Conservation (phyloP, 2,113 vertebrate species). For the Patagioenas fasciata region DNA sequence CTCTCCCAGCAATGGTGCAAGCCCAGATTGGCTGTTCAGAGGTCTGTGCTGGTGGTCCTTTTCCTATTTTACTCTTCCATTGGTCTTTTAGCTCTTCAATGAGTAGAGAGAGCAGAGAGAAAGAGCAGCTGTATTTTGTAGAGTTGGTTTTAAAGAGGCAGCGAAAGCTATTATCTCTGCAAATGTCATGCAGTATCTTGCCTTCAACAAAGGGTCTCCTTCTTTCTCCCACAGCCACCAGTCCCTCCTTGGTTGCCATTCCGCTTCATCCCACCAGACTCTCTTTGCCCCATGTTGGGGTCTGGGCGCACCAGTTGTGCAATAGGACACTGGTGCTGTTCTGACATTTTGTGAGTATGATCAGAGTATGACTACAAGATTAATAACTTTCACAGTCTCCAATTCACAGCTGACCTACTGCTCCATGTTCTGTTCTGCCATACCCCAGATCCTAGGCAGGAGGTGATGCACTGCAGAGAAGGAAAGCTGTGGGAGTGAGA, state of each 20-base stretch:
- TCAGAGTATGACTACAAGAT: background rate
- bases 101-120: background rate
- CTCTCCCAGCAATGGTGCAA: background rate
- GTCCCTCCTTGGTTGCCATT: background rate
- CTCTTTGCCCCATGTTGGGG: background rate
- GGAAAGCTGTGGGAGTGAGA: background rate
- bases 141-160: background rate
- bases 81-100: background rate
- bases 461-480: background rate
- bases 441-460: background rate
- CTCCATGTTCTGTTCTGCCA: background rate
- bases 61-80: background rate
- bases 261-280: background rate
- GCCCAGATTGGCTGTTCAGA: background rate
- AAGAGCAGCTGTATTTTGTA: background rate
- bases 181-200: background rate
- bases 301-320: background rate
- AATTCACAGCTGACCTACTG: background rate
- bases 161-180: background rate
- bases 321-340: background rate
- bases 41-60: background rate
- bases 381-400: background rate
- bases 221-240: background rate
- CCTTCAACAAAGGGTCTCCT: background rate
- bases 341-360: background rate